Evolutionary conservation across 2,888 invertebrate genomes (phyloP).

Genomic region (Oscheius onirici): DNA sequence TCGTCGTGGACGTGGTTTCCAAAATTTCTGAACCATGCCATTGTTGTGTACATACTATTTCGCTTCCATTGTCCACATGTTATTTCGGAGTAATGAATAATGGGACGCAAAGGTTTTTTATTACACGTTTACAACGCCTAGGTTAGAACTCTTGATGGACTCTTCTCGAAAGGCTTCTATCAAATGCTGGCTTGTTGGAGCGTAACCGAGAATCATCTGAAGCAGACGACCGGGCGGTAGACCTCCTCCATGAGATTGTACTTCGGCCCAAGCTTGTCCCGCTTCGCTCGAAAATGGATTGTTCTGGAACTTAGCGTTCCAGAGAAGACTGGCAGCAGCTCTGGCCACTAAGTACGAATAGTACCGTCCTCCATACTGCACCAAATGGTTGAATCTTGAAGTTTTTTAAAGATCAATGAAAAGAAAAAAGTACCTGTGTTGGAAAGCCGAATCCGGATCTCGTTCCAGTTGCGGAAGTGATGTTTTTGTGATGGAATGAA

Average conservation of each 20-base stretch:
- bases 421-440: slow-evolving; percentile 52
- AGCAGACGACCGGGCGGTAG: slow-evolving; percentile 61
- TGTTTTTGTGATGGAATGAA: slow-evolving; percentile 46
- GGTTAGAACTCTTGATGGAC: slow-evolving; percentile 43
- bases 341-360: slow-evolving; percentile 92
- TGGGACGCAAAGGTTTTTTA: slow-evolving; percentile 1
- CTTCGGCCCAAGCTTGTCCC: slow-evolving; percentile 67
- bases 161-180: slow-evolving; percentile 46
- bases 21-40: neutral
- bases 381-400: slow-evolving; percentile 87
- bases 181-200: slow-evolving; percentile 51
- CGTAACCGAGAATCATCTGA: slow-evolving; percentile 56
- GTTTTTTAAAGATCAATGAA: neutral
- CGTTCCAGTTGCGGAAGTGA: slow-evolving; percentile 61
- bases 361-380: slow-evolving; percentile 98
- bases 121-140: slow-evolving; percentile 55
- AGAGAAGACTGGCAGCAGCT: slow-evolving; percentile 65
- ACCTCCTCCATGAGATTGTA: slow-evolving; percentile 69
- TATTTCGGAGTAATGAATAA: slow-evolving; percentile 15
- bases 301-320: slow-evolving; percentile 58
- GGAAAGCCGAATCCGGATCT: slow-evolving; percentile 56
- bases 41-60: slow-evolving; percentile 11
- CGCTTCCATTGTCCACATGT: neutral
- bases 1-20: slow-evolving; percentile 35
- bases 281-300: slow-evolving; percentile 58